Conservation (phyloP, 2,888 invertebrate species). For the Eremobia ochroleuca region DNA sequence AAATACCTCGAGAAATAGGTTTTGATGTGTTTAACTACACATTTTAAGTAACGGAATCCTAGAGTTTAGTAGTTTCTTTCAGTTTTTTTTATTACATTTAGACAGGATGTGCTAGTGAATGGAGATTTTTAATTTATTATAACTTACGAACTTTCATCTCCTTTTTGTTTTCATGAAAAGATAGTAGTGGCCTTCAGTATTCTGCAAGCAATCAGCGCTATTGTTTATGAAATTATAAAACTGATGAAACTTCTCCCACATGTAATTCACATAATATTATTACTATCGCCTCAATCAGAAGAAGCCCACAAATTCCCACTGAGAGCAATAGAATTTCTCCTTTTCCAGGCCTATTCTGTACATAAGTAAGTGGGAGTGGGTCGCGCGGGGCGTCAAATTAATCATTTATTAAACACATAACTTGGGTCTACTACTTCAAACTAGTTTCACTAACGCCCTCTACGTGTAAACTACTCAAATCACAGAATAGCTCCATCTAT, state of each 20-base stretch:
- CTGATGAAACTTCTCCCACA: neutral
- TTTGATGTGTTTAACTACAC: neutral
- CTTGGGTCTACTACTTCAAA: conserved; percentile 62
- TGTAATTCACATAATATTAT: neutral
- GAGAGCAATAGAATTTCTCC: conserved; percentile 29
- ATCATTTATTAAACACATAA: conserved; percentile 72
- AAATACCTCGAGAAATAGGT: neutral
- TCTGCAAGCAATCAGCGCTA: neutral
- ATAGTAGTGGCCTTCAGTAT: neutral
- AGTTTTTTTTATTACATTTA: too few relatives aligned
- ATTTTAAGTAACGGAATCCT: neutral
- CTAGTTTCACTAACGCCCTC: conserved; percentile 54
- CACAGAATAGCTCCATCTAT: conserved; percentile 13
- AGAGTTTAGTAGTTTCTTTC: too few relatives aligned
- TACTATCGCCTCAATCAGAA: conserved; percentile 8
- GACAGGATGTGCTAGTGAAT: neutral
- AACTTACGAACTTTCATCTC: neutral
- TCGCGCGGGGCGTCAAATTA: conserved; percentile 68
- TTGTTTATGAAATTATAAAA: neutral
- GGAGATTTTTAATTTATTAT: neutral
- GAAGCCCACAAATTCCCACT: conserved; percentile 19
- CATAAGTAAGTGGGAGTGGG: conserved; percentile 57
- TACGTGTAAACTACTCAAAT: conserved; percentile 39
- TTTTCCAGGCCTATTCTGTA: conserved; percentile 61
- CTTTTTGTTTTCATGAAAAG: neutral